Evolutionary conservation across 2,888 invertebrate species (phyloP), one percentile per base, ranked within the genome.

Genomic region (Lasioglossum figueresi): DNA sequence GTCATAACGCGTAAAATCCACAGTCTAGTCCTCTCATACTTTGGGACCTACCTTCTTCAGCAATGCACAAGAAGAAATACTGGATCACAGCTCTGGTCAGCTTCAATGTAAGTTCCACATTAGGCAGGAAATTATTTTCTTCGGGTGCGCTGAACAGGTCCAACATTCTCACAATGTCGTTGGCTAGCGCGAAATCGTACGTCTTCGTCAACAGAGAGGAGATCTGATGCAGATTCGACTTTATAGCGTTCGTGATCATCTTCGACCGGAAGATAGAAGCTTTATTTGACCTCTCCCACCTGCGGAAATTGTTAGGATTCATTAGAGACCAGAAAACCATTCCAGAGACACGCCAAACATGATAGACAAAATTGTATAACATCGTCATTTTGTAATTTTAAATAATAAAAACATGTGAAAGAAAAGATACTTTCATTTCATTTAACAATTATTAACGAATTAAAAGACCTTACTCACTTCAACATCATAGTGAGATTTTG

Each of bases 41-140:
- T 37, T 68, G 16, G 23, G 23, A 37, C 37, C 68, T 95, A 97
- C 97, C 97, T 94, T 95, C 95, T 91, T 97, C 96, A 79, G 96
- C 96, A 83, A 98, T 96, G 91, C 97, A 97, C 82, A 97, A 96
- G 93, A 97, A 98, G 94, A 98, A 98, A 93, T 98, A 98, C 91
- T 97, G 96, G 5, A 97, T 97, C 10, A 97, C 96, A 0, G 97
- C 96, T 88, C 97, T 96, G 0, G 97, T 96, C 27, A 98, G 95
- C 94, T 97, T 97, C 34, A 98, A 94, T 27, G 96, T 95, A 1
- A 96, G 96, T 90, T 97, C 97, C 2, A 97, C 96, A 66, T 96
- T 96, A 0, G 96, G 96, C 19, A 97, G 96, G 27, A 96, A 96
- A 59, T 96, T 95, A 73, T 95, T 95, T 0, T 95, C 96, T 0